Percentiles rank a stretch among this genome's conserved stretches.
phyloP scores from a whole-genome alignment of 2,113 vertebrate genomes.

The Myotis lucifugus region DNA sequence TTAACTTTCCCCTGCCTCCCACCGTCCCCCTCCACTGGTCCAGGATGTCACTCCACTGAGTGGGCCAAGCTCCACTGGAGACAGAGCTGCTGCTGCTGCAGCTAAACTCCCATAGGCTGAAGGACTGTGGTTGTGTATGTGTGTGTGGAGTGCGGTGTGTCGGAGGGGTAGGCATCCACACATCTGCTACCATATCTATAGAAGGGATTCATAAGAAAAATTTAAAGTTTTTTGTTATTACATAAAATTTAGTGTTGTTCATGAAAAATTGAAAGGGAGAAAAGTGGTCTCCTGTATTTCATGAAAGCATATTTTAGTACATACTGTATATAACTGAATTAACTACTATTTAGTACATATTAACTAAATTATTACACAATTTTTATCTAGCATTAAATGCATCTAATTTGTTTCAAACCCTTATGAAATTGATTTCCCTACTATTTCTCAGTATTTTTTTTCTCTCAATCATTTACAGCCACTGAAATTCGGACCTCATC shows the following conservation, averaged over 20 bases:
- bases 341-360: background rate
- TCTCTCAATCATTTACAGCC: background rate
- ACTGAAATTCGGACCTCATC: background rate
- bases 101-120: background rate
- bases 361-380: background rate
- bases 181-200: background rate
- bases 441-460: background rate
- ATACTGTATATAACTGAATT: background rate
- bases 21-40: rapidly evolving
- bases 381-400: background rate
- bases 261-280: background rate
- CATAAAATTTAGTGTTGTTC: background rate
- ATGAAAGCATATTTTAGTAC: background rate
- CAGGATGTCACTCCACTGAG: background rate
- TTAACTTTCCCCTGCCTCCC: background rate
- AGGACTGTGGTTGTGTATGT: background rate
- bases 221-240: background rate
- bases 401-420: background rate
- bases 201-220: background rate
- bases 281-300: background rate
- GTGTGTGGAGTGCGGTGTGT: background rate
- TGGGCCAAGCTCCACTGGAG: no score
- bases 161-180: background rate
- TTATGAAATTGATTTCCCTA: background rate
- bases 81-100: background rate